Conservation (phyloP, 2,888 invertebrate genomes). For the Ramazzottius varieornatus region DNA sequence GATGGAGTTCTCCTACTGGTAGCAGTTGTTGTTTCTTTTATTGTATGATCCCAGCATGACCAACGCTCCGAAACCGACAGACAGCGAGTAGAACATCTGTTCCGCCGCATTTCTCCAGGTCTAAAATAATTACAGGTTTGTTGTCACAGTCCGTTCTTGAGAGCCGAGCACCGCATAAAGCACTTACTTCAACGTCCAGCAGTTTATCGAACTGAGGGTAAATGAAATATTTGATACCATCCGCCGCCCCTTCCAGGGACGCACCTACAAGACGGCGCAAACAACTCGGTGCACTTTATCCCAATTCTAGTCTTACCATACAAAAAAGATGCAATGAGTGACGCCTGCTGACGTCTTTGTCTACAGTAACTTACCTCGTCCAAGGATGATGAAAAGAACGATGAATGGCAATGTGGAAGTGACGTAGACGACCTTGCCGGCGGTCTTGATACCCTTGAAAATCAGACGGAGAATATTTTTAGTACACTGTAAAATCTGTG, state of each 20-base stretch:
- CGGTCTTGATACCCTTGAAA: background rate
- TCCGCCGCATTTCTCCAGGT: background rate
- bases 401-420: background rate
- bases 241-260: background rate
- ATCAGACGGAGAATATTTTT: too few species aligned
- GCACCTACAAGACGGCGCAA: background rate
- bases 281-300: too few species aligned
- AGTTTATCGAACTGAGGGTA: background rate
- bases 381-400: background rate
- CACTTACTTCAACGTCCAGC: background rate
- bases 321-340: too few species aligned
- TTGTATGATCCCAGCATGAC: background rate
- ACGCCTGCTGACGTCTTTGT: too few species aligned
- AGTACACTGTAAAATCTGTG: background rate
- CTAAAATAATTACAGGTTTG: background rate
- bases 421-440: background rate
- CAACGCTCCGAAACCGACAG: background rate
- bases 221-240: background rate
- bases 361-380: background rate
- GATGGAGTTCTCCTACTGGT: background rate
- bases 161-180: too few species aligned
- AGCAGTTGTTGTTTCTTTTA: background rate
- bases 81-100: slow-evolving; percentile 1
- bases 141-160: too few species aligned
- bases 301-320: too few species aligned